Evolutionary conservation across 2,113 vertebrate genomes (phyloP), one percentile per base, ranked within the genome.

Genomic region (Platichthys stellatus): DNA sequence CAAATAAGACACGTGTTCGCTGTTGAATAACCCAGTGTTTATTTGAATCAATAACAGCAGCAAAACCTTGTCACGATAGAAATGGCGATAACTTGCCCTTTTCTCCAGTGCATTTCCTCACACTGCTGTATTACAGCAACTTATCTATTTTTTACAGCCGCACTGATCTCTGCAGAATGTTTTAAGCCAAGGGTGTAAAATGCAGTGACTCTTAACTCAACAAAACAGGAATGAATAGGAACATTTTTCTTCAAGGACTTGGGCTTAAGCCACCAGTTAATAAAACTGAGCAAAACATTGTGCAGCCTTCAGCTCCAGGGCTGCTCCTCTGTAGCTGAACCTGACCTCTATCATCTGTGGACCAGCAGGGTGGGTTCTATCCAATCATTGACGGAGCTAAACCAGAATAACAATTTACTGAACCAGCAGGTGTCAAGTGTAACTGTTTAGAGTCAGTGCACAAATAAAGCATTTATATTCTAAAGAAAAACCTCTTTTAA

Each of bases 1-100:
- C 17, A 84, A 69, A 71, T 56, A 66, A 58, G 63, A 69, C 57
- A 56, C 24, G 56, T 31, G 63, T 54, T 20, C 4, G 3, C 12
- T 67, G 54, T 20, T 56, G 1, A 68, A 49, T 49, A 71, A 64
- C 40, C 21, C 15, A 13, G 57, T n/a, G 20, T 69, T 76, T 80
- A 21, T 67, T 74, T 59, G 53, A 74, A 66, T 66, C 31, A 53
- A 23, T 20, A 12, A 0, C 26, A 31, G 15, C 15, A 18, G 15
- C 28, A 45, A 72, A 20, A 21, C 2, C 15, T 69, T 69, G 35
- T 28, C 7, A 14, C 28, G 24, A 74, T 24, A 11, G 60, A 31
- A 40, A 53, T 5, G 2, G 14, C 1, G 0, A 76, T 65, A 68
- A 20, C 6, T 4, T 62, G 23, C n/a, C 45, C 20, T 53, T 20